phyloP scores from a whole-genome alignment of 2,113 vertebrate species.

The Bagarius yarrelli region DNA sequence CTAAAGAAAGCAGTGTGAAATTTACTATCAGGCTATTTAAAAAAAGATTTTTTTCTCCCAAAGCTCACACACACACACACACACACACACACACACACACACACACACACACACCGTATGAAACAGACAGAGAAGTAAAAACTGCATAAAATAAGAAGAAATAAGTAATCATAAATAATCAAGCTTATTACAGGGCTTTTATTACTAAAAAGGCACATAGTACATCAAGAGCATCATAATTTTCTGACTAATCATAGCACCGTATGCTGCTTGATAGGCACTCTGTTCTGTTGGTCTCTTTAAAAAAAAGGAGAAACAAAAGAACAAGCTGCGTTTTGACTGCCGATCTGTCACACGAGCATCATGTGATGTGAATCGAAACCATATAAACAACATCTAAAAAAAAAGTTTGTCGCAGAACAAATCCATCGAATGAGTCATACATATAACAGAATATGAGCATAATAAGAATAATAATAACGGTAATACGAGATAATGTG shows the following conservation, averaged over 20 bases:
- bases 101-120: neutral
- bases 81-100: too few relatives aligned
- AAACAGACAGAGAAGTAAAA: neutral
- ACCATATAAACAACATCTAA: conserved; percentile 21
- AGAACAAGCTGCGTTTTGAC: neutral
- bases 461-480: conserved; percentile 56
- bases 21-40: neutral
- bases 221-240: conserved; percentile 64
- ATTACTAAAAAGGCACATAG: conserved; percentile 75
- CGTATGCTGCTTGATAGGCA: conserved; percentile 66
- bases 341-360: conserved; percentile 33
- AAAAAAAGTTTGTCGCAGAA: conserved; percentile 49
- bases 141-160: neutral
- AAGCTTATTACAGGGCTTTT: conserved; percentile 55
- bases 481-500: conserved; percentile 48
- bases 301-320: conserved; percentile 28
- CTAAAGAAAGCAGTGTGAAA: neutral
- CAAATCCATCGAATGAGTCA: conserved; percentile 51
- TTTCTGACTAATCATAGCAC: conserved; percentile 76
- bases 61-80: too few relatives aligned
- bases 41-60: neutral
- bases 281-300: conserved; percentile 51
- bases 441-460: conserved; percentile 54
- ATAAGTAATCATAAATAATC: neutral
- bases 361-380: conserved; percentile 42